phyloP scores from a whole-genome alignment of 2,888 invertebrate species.

The Drepanosiphum platanoidis region DNA sequence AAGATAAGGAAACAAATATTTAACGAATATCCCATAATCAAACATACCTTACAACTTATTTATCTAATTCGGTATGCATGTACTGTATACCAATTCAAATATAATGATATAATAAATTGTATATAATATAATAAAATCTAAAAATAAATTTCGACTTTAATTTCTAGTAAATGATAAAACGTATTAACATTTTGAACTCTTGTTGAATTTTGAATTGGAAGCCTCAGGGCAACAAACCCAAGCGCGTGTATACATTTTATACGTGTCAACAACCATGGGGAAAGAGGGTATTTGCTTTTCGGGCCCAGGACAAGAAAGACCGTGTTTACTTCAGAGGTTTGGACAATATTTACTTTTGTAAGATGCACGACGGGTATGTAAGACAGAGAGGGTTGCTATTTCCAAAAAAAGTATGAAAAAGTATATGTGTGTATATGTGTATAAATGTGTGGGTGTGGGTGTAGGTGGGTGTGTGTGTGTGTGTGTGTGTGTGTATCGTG shows the following conservation, averaged over 20 bases:
- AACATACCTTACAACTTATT: no score
- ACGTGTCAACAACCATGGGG: slow-evolving; percentile 25
- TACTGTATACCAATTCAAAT: no score
- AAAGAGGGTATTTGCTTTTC: slow-evolving; percentile 45
- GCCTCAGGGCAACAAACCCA: slow-evolving; percentile 14
- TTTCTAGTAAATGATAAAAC: neutral
- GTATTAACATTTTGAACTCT: slow-evolving; percentile 41
- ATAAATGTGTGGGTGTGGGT: neutral
- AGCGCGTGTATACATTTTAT: slow-evolving; percentile 22
- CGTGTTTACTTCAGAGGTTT: slow-evolving; percentile 29
- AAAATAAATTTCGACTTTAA: neutral
- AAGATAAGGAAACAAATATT: no score
- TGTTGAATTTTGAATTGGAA: slow-evolving; percentile 41
- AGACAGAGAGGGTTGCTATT: slow-evolving; percentile 2
- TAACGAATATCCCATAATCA: no score
- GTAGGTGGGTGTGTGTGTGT: neutral
- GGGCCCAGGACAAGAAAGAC: slow-evolving; percentile 1
- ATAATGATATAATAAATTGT: neutral
- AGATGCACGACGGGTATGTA: slow-evolving; percentile 15
- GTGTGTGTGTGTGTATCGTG: neutral
- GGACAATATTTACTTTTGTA: slow-evolving; percentile 50
- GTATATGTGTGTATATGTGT: neutral
- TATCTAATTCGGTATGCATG: no score
- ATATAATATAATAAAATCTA: neutral
- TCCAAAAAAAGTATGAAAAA: neutral